phyloP scores from a whole-genome alignment of 2,888 invertebrate genomes.

The Thereva nobilitata region DNA sequence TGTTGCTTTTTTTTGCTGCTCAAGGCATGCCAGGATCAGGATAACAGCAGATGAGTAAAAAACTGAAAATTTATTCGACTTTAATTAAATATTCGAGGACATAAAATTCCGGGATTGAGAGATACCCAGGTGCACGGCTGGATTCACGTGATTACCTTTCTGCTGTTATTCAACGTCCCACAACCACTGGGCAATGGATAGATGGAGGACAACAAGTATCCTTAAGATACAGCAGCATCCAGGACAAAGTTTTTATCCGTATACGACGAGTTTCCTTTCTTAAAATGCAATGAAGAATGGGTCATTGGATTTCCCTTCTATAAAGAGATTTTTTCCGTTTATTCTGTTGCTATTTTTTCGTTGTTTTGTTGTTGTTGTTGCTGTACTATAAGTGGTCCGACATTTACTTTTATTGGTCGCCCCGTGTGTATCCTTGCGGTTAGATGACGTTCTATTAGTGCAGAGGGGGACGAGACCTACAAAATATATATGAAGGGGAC shows the following conservation, averaged over 20 bases:
- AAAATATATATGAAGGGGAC: background rate
- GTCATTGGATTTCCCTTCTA: slow-evolving; percentile 30
- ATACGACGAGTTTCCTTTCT: slow-evolving; percentile 30
- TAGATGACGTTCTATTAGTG: background rate
- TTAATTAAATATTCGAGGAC: slow-evolving; percentile 42
- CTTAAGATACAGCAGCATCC: slow-evolving; percentile 24
- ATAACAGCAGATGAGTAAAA: slow-evolving; percentile 8
- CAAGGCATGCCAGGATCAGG: background rate
- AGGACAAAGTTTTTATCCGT: slow-evolving; percentile 32
- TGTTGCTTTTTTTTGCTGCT: too few relatives aligned
- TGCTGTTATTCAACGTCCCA: background rate
- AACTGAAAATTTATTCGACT: slow-evolving; percentile 41
- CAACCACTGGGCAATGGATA: background rate
- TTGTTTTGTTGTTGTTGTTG: slow-evolving; percentile 10
- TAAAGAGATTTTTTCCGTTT: too few relatives aligned
- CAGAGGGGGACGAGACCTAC: background rate
- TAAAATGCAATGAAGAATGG: slow-evolving; percentile 34
- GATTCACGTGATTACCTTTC: slow-evolving; percentile 37
- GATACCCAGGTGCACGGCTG: slow-evolving; percentile 37
- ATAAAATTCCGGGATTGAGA: slow-evolving; percentile 38
- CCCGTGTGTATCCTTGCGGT: slow-evolving; percentile 20
- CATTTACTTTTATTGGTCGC: slow-evolving; percentile 30
- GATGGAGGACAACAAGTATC: slow-evolving; percentile 7
- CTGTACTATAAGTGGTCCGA: slow-evolving; percentile 12
- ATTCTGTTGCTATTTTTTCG: background rate